Evolutionary conservation across 2,888 invertebrate species (phyloP).

Genomic region (Autographa gamma): DNA sequence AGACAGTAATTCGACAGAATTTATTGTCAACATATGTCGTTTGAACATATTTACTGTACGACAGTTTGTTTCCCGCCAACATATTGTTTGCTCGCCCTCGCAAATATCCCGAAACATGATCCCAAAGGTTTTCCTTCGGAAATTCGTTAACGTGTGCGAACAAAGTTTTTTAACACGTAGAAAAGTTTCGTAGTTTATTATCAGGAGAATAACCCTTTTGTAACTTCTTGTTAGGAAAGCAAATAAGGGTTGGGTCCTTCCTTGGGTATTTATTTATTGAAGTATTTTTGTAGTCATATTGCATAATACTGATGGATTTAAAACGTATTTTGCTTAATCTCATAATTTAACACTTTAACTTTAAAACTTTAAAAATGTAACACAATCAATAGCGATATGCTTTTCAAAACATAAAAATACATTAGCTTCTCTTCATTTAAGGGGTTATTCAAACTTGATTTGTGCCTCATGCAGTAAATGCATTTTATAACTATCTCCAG

Average conservation of each 20-base stretch:
- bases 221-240: background rate
- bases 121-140: constrained; percentile 19
- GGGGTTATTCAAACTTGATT: background rate
- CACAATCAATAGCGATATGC: no score
- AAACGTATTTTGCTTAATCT: no score
- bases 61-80: constrained; percentile 22
- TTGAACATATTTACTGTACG: constrained; percentile 27
- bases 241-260: background rate
- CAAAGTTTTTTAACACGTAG: constrained; percentile 14
- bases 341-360: no score
- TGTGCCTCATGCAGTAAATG: background rate
- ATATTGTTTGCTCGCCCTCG: constrained; percentile 27
- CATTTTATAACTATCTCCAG: background rate
- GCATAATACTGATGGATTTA: no score
- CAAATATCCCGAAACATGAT: constrained; percentile 23
- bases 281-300: no score
- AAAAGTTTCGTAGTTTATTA: background rate
- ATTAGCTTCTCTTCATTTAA: no score
- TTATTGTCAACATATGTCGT: constrained; percentile 30
- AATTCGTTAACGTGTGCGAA: constrained; percentile 17
- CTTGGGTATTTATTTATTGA: background rate
- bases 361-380: no score
- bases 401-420: no score
- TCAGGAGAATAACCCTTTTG: background rate
- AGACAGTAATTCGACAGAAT: constrained; percentile 15